A percentile compares a stretch with the other conserved stretches of the same genome.
Conservation (phyloP, 2,113 vertebrate species). For the Peromyscus polionotus region DNA sequence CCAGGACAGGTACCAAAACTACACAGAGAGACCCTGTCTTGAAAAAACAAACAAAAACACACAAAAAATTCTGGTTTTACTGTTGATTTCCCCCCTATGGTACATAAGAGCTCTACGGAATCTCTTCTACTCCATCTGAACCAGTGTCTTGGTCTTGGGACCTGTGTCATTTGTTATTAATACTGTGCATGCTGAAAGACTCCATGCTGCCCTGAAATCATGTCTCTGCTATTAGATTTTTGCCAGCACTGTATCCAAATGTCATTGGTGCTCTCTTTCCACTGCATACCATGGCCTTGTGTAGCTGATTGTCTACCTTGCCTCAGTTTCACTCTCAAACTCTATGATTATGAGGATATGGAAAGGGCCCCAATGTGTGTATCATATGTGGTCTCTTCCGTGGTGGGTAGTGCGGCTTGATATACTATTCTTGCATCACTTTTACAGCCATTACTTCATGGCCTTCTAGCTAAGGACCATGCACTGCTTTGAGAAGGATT, state of each 20-base stretch:
- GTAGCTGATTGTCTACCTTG: neutral
- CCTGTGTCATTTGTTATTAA: neutral
- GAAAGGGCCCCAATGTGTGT: neutral
- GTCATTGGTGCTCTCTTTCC: neutral
- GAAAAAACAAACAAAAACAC: too few species aligned
- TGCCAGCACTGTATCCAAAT: neutral
- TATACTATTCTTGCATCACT: neutral
- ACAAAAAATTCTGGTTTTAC: neutral
- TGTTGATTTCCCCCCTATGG: neutral
- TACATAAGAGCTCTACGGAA: neutral
- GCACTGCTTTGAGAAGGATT: constrained; percentile 20
- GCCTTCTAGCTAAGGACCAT: neutral
- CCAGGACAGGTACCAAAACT: too few species aligned
- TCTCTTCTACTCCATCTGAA: neutral
- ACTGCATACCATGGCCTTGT: neutral
- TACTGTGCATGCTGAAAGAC: neutral
- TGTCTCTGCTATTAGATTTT: neutral
- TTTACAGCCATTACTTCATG: neutral
- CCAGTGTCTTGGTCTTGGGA: neutral
- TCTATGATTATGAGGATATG: neutral
- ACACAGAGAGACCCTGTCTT: too few species aligned
- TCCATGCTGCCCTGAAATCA: neutral
- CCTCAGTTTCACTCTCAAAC: neutral
- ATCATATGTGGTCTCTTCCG: neutral
- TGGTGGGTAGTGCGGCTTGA: neutral